A percentile compares a stretch with the other conserved stretches of the same genome.
phyloP scores from a whole-genome alignment of 2,113 vertebrate species.

The Eretmochelys imbricata region DNA sequence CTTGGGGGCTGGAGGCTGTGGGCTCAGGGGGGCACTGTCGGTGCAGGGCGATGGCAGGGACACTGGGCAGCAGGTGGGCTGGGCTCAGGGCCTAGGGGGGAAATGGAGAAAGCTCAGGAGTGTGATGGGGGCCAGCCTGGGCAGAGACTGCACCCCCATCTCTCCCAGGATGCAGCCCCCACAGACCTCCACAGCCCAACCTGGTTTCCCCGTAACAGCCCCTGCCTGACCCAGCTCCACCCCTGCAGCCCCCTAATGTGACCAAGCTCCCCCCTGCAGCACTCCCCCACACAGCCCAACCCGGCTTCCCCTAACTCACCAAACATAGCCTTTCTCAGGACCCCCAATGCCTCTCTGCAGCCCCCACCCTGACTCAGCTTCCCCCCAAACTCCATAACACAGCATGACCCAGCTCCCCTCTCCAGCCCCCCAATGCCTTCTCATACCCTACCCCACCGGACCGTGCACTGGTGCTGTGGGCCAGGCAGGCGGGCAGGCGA shows the following conservation, averaged over 20 bases:
- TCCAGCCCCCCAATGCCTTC: background rate
- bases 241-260: background rate
- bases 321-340: background rate
- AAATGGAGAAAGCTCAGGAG: background rate
- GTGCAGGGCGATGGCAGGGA: background rate
- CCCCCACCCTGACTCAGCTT: background rate
- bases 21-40: background rate
- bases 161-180: background rate
- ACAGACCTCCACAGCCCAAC: background rate
- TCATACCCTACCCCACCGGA: slow-evolving; percentile 14
- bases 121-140: background rate
- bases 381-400: background rate
- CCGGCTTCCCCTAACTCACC: background rate
- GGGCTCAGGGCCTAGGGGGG: slow-evolving; percentile 73
- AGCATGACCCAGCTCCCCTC: background rate
- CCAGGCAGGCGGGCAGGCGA: slow-evolving; percentile 57
- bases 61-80: slow-evolving; percentile 35
- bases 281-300: background rate
- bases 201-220: background rate
- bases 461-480: slow-evolving; percentile 67
- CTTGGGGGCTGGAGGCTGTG: background rate
- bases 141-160: background rate
- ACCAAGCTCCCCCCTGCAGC: background rate
- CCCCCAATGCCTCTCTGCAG: background rate
- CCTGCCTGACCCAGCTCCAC: background rate